These are phyloP conservation scores for Sula dactylatra DNA, from an alignment of 2,113 vertebrate species.

Conservation along the genomic window DNA sequence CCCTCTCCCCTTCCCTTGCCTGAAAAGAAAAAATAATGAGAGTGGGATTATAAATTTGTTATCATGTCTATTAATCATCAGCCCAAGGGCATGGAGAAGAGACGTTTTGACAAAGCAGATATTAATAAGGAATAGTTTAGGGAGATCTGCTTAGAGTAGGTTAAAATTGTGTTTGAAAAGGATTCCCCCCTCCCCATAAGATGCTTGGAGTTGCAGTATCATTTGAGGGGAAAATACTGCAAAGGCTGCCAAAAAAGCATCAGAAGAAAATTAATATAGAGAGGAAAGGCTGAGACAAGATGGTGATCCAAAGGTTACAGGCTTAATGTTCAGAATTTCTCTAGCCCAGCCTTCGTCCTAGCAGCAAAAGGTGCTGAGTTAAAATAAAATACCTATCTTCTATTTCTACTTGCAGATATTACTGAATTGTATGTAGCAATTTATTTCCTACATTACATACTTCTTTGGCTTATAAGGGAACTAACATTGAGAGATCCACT, in stretches of 20 bases:
- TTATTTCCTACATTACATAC: not conserved
- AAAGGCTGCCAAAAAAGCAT: constrained; percentile 31
- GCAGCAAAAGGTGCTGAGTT: not conserved
- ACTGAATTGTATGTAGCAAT: not conserved
- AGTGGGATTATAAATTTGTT: constrained; percentile 3
- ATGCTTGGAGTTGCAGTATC: not conserved
- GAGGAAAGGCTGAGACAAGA: not conserved
- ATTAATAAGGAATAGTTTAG: constrained; percentile 22
- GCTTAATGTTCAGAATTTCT: not conserved
- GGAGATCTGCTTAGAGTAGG: constrained; percentile 6
- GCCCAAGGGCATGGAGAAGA: not conserved
- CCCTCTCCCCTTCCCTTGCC: not conserved
- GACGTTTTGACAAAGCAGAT: constrained; percentile 25
- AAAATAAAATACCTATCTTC: not conserved
- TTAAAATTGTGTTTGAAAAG: not conserved
- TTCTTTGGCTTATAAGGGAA: not conserved
- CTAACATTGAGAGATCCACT: not conserved
- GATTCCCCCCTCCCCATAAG: not conserved
- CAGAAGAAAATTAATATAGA: not conserved
- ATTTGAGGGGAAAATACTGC: not conserved
- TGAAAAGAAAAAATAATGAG: constrained; percentile 14
- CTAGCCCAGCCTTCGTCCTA: not conserved
- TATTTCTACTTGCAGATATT: not conserved
- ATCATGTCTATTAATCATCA: constrained; percentile 24
- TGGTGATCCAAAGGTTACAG: not conserved